Evolutionary conservation across 2,797 vertebrate species (phyloP), one percentile per base, ranked within the genome.

Genomic region (Spinibarbus caldwelli): DNA sequence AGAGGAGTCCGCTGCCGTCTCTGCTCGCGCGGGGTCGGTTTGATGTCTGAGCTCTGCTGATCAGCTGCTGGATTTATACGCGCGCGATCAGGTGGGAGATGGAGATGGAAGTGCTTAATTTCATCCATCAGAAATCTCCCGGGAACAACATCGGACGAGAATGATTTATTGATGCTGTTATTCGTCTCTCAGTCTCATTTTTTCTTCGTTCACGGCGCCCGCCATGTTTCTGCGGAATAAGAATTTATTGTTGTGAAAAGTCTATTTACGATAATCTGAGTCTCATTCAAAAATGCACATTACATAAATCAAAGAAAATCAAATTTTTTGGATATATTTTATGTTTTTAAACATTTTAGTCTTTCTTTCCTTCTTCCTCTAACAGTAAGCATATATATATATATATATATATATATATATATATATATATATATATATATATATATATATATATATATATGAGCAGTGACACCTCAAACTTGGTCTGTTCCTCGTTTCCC

Each of bases 31-130:
- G 91, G 90, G 91, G 91, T 91, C 80, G 93, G 90, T 82, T 54
- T 85, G 67, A 93, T 93, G 92, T 95, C 93, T 95, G 94, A 86
- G 80, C 89, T 94, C 91, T 92, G 92, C 91, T 92, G 94, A 95
- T 96, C 95, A 94, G 95, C 93, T 94, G 95, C 92, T 92, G 93
- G 93, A 94, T 96, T 96, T 96, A 96, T 96, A 95, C 90, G 92
- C 89, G 91, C 89, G 92, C 90, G 94, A 91, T 93, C 92, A 94
- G 92, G 92, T 93, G 93, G 91, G 90, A 89, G 93, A 91, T 92
- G 93, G 93, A 94, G 93, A 94, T 90, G 93, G 93, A 95, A 95
- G 95, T 93, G 95, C 95, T 96, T 96, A 95, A 96, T 96, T 96
- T 95, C 96, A 96, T 96, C 95, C 95, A 94, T 95, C 95, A 93